Conservation (phyloP, 2,888 invertebrate species). For the Keiferia lycopersicella region DNA sequence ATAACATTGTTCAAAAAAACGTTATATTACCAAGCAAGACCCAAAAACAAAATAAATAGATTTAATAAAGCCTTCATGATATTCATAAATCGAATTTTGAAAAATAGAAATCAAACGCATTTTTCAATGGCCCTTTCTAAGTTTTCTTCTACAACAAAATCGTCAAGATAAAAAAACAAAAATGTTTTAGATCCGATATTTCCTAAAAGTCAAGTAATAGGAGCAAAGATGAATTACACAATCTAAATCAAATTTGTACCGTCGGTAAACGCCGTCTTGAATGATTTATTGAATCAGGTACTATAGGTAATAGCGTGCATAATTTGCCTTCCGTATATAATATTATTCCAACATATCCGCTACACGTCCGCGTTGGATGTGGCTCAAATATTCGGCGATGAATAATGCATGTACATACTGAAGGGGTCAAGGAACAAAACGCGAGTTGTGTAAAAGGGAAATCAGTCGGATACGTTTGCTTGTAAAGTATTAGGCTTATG, state of each 20-base stretch:
- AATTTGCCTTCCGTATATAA: constrained; percentile 12
- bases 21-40: too few relatives aligned
- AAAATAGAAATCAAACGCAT: too few relatives aligned
- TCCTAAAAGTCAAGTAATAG: background rate
- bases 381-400: constrained; percentile 28
- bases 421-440: constrained; percentile 30
- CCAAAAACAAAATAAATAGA: too few relatives aligned
- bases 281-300: constrained; percentile 17
- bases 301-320: constrained; percentile 6
- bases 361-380: constrained; percentile 12
- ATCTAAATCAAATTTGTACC: background rate
- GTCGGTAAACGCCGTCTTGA: constrained; percentile 14
- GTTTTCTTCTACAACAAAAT: too few relatives aligned
- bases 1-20: too few relatives aligned
- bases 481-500: constrained; percentile 18
- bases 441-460: constrained; percentile 29
- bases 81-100: too few relatives aligned
- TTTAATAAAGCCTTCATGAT: too few relatives aligned
- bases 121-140: too few relatives aligned
- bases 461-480: constrained; percentile 24
- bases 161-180: too few relatives aligned
- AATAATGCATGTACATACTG: constrained; percentile 29
- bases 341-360: constrained; percentile 15
- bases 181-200: too few relatives aligned
- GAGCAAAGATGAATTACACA: background rate